Evolutionary conservation across 2,113 vertebrate genomes (phyloP).

Genomic region (Nyctibius bracteatus): DNA sequence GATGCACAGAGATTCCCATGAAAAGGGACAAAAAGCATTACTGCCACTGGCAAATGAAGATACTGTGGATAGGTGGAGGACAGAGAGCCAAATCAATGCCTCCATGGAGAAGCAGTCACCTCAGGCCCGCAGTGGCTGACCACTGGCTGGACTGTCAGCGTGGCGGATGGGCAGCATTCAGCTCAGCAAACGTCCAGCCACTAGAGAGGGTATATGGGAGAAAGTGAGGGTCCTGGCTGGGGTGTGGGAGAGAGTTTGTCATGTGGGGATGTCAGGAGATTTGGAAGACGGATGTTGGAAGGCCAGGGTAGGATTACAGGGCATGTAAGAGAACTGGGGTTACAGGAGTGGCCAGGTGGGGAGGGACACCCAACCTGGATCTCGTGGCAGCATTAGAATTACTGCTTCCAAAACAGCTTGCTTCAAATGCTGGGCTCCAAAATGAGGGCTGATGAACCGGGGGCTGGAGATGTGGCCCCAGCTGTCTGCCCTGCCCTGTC

Average conservation of each 20-base stretch:
- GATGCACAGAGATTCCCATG: not conserved
- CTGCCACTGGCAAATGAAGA: not conserved
- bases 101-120: not conserved
- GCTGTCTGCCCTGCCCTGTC: not conserved
- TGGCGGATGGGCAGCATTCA: rapidly evolving
- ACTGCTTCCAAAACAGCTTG: not conserved
- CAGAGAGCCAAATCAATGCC: not conserved
- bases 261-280: not conserved
- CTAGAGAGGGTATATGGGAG: not conserved
- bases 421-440: not conserved
- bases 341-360: rapidly evolving
- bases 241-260: not conserved
- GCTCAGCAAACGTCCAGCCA: rapidly evolving
- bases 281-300: not conserved
- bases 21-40: not conserved
- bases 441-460: not conserved
- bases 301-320: not conserved
- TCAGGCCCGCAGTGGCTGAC: not conserved
- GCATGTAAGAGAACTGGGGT: not conserved
- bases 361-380: not conserved
- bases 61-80: not conserved
- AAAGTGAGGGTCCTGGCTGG: not conserved
- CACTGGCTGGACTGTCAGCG: not conserved
- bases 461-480: rapidly evolving
- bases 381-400: not conserved